A percentile compares a stretch with the other conserved stretches of the same genome.
Evolutionary conservation across 2,113 vertebrate genomes (phyloP).

Genomic region (Polypterus senegalus): DNA sequence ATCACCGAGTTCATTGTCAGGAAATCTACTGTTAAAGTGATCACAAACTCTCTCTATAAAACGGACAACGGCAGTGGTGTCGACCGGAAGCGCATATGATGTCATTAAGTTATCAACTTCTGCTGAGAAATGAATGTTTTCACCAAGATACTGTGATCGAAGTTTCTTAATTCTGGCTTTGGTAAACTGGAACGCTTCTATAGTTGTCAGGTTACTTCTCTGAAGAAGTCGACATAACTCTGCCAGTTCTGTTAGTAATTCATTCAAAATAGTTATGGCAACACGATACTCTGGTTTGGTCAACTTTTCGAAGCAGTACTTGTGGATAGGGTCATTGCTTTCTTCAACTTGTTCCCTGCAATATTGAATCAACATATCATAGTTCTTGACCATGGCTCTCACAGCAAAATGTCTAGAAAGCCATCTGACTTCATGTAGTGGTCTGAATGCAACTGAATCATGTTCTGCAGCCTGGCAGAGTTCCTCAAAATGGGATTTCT

Average conservation of each 20-base stretch:
- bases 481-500: no score
- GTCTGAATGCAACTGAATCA: no score
- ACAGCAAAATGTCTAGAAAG: background rate
- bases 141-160: slow-evolving; percentile 7
- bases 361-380: background rate
- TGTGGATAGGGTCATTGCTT: slow-evolving; percentile 7
- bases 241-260: slow-evolving; percentile 5
- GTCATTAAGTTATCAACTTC: no score
- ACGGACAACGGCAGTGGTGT: no score
- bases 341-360: background rate
- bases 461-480: no score
- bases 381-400: background rate
- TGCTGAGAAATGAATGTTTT: no score
- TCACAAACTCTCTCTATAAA: no score
- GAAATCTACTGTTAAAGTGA: no score
- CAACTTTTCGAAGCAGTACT: slow-evolving; percentile 14
- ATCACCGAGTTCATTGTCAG: no score
- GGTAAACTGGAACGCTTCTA: slow-evolving; percentile 10
- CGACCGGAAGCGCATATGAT: no score
- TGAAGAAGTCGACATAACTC: slow-evolving; percentile 9
- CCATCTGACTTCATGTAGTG: background rate
- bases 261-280: slow-evolving; percentile 9
- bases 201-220: slow-evolving; percentile 4
- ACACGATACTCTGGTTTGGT: slow-evolving; percentile 4
- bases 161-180: slow-evolving; percentile 16